phyloP scores from a whole-genome alignment of 2,888 invertebrate species.

The Troilus luridus region DNA sequence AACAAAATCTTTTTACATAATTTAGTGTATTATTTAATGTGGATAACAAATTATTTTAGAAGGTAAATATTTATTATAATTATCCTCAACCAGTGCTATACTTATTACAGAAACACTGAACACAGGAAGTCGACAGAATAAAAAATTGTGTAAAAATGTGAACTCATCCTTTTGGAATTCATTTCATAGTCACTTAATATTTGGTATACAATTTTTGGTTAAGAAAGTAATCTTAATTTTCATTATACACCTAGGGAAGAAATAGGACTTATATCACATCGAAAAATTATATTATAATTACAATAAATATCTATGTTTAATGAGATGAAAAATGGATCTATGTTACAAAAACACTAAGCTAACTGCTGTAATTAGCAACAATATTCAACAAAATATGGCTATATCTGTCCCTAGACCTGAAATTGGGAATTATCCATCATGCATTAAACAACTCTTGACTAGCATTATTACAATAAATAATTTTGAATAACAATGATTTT shows the following conservation, averaged over 20 bases:
- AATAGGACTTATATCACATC: not conserved
- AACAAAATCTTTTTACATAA: not conserved
- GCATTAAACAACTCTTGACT: not conserved
- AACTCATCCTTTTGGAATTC: not conserved
- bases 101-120: not conserved
- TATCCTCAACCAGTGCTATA: not conserved
- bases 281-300: not conserved
- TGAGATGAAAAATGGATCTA: not conserved
- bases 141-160: not conserved
- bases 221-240: not conserved
- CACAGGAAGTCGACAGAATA: not conserved
- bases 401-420: not conserved
- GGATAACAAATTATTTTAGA: not conserved
- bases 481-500: not conserved
- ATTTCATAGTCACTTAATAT: not conserved
- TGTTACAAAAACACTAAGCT: not conserved
- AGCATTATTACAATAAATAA: not conserved
- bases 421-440: not conserved
- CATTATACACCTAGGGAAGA: not conserved
- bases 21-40: not conserved
- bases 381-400: not conserved
- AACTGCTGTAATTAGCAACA: not conserved
- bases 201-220: not conserved
- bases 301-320: not conserved
- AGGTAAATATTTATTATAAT: not conserved